These are phyloP conservation scores for Hemibagrus wyckioides DNA, from an alignment of 2,113 vertebrate species.

Conservation along the genomic window DNA sequence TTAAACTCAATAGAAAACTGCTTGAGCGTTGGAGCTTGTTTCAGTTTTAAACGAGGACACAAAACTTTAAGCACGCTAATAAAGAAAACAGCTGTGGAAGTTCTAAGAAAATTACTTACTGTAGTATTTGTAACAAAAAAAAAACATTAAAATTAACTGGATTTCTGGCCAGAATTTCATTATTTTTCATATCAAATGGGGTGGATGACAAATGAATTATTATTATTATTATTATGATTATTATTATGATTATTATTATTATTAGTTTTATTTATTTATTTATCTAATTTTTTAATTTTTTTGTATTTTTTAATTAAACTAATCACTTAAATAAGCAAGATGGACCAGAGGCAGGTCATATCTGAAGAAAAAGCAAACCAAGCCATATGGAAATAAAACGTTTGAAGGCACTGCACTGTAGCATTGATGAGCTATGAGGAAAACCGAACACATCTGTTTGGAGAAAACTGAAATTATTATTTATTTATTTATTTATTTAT, in stretches of 20 bases:
- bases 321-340: conserved; percentile 47
- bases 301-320: too few species aligned
- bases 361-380: conserved; percentile 34
- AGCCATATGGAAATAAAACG: conserved; percentile 19
- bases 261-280: too few species aligned
- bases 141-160: background rate
- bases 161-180: background rate
- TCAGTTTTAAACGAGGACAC: background rate
- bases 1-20: background rate
- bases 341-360: conserved; percentile 35
- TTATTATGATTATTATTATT: too few species aligned
- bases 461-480: background rate
- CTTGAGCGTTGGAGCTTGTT: background rate
- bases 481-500: too few species aligned
- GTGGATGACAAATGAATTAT: background rate
- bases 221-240: too few species aligned
- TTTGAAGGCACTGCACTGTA: conserved; percentile 38
- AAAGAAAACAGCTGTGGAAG: background rate
- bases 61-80: background rate
- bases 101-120: background rate
- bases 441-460: background rate
- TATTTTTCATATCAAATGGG: background rate
- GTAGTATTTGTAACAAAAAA: background rate
- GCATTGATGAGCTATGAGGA: conserved; percentile 36
- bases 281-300: background rate